phyloP scores from a whole-genome alignment of 2,113 vertebrate species.

The Pterocles burchelli region DNA sequence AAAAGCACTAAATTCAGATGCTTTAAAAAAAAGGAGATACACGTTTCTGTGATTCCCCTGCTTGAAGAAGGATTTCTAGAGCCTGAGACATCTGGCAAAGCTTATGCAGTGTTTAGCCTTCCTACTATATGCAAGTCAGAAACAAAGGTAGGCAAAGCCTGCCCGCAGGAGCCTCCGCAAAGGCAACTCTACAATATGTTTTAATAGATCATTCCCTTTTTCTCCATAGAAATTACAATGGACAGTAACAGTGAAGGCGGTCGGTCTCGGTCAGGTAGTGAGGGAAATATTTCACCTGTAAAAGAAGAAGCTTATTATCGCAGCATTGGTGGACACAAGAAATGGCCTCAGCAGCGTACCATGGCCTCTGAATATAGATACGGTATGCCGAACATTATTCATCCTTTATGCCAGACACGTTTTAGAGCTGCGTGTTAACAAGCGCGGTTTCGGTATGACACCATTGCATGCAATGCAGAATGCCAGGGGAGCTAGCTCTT shows the following conservation, averaged over 20 bases:
- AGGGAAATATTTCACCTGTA: constrained; percentile 88
- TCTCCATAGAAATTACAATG: constrained; percentile 90
- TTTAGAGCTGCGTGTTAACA: constrained; percentile 50
- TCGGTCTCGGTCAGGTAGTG: constrained; percentile 80
- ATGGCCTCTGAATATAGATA: constrained; percentile 83
- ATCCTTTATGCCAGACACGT: constrained; percentile 44
- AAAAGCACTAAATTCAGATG: background rate
- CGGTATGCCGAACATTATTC: constrained; percentile 79
- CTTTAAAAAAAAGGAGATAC: background rate
- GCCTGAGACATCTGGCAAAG: background rate
- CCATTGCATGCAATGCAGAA: constrained; percentile 58
- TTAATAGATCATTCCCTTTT: constrained; percentile 72
- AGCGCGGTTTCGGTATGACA: constrained; percentile 10
- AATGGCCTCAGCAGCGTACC: constrained; percentile 81
- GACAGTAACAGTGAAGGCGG: constrained; percentile 91
- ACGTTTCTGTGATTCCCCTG: background rate
- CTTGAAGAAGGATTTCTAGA: background rate
- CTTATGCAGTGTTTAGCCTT: background rate
- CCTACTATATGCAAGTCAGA: background rate
- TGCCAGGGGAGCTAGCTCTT: constrained; percentile 10
- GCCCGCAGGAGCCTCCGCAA: background rate
- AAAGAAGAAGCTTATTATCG: constrained; percentile 90
- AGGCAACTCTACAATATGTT: constrained; percentile 13
- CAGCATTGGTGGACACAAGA: constrained; percentile 85
- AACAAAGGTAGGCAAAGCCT: background rate